A percentile compares a stretch with the other conserved stretches of the same genome.
These are phyloP conservation scores for Acanthopagrus latus DNA, from an alignment of 2,797 vertebrate genomes.

Conservation along the genomic window DNA sequence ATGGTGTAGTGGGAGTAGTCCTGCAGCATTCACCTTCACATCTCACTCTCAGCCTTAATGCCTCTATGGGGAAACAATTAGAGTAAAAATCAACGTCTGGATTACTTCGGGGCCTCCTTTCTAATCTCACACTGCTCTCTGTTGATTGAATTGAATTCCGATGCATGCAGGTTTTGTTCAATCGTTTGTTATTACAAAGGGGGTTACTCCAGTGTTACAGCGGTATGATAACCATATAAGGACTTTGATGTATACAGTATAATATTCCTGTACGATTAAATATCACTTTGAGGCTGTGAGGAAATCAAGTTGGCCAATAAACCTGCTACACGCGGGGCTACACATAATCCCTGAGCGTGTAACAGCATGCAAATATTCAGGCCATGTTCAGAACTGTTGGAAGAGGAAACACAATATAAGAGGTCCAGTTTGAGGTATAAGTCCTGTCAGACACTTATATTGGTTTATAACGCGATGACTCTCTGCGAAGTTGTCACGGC, in stretches of 20 bases:
- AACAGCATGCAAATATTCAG: constrained; percentile 19
- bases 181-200: constrained; percentile 12
- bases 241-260: background rate
- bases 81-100: constrained; percentile 45
- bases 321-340: background rate
- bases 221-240: constrained; percentile 34
- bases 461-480: background rate
- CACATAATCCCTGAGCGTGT: constrained; percentile 8
- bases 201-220: constrained; percentile 20
- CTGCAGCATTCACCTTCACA: constrained; percentile 9
- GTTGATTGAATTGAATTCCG: constrained; percentile 42
- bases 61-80: constrained; percentile 59
- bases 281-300: constrained; percentile 6
- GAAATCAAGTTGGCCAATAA: constrained; percentile 13
- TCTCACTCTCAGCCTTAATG: constrained; percentile 27
- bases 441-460: background rate
- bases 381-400: background rate
- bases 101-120: constrained; percentile 55
- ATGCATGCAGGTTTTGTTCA: constrained; percentile 32
- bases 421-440: background rate
- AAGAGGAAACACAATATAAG: background rate
- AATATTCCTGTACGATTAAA: constrained; percentile 4
- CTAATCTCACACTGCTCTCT: constrained; percentile 37
- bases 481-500: background rate
- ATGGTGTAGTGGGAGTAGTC: constrained; percentile 3